These are phyloP conservation scores for Caenorhabditis latens DNA, from an alignment of 1,140 invertebrate genomes.

Conservation along the genomic window DNA sequence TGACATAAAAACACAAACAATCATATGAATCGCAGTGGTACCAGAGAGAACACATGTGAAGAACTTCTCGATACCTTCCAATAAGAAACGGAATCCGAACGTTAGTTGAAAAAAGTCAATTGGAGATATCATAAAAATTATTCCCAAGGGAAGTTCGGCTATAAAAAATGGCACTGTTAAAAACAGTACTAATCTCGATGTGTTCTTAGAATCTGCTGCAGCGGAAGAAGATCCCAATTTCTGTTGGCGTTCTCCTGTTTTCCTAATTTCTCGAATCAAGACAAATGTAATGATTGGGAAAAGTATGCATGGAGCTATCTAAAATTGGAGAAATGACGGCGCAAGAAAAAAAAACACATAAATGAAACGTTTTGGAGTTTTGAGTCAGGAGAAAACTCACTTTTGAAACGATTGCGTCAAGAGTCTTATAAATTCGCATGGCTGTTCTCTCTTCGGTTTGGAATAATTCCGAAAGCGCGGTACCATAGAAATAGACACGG, in stretches of 20 bases:
- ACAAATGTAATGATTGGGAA: not conserved
- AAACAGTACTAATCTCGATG: not conserved
- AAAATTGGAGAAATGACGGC: not conserved
- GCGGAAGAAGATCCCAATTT: not conserved
- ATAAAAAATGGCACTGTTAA: not conserved
- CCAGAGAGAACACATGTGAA: not conserved
- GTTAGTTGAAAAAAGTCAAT: not conserved
- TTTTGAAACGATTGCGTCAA: too few species aligned
- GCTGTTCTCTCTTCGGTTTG: too few species aligned
- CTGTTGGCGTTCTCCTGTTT: not conserved
- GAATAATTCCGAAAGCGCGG: too few species aligned
- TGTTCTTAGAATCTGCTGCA: not conserved
- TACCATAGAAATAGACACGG: too few species aligned
- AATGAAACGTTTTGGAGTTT: too few species aligned
- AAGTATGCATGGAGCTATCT: not conserved
- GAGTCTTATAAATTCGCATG: too few species aligned
- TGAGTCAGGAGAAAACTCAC: not conserved
- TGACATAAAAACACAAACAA: slow-evolving; percentile 4
- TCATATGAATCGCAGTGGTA: not conserved
- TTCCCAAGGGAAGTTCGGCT: not conserved
- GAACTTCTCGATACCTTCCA: not conserved
- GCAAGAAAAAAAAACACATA: too few species aligned
- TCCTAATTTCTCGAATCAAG: not conserved
- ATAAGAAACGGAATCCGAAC: too few species aligned
- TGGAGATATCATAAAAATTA: not conserved